Percentiles rank a stretch among this genome's conserved stretches.
These are phyloP conservation scores for Aporrectodea caliginosa DNA, from an alignment of 1,140 invertebrate genomes.

Conservation along the genomic window DNA sequence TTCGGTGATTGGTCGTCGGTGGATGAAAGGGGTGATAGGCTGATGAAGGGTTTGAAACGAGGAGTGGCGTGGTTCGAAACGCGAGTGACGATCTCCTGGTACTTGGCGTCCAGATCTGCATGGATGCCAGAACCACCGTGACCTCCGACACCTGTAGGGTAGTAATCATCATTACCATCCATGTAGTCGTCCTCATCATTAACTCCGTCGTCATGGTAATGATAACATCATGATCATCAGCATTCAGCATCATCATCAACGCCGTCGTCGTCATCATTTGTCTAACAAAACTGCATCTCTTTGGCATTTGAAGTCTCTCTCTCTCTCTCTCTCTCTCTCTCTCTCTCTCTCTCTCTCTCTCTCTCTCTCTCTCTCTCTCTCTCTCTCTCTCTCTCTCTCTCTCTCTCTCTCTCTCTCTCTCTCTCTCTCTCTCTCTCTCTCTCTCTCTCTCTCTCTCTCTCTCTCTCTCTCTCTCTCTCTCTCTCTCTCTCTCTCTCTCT, in stretches of 20 bases:
- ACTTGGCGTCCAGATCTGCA: constrained; percentile 55
- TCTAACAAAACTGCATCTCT: no score
- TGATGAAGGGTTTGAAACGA: neutral
- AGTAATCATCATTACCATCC: neutral
- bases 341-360: no score
- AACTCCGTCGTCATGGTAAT: neutral
- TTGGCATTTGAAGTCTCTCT: no score
- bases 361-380: no score
- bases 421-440: no score
- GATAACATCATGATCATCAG: neutral
- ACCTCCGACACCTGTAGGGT: constrained; percentile 54
- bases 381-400: no score
- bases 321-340: no score
- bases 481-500: no score
- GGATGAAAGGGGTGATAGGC: neutral
- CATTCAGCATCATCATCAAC: neutral
- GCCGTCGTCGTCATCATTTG: neutral
- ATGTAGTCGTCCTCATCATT: neutral
- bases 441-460: no score
- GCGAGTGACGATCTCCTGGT: constrained; percentile 53
- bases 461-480: no score
- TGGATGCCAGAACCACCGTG: constrained; percentile 57
- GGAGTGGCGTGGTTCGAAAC: constrained; percentile 39
- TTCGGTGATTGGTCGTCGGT: neutral
- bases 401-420: no score